These are phyloP conservation scores for Sipha flava DNA, from an alignment of 1,140 invertebrate genomes.

Conservation along the genomic window DNA sequence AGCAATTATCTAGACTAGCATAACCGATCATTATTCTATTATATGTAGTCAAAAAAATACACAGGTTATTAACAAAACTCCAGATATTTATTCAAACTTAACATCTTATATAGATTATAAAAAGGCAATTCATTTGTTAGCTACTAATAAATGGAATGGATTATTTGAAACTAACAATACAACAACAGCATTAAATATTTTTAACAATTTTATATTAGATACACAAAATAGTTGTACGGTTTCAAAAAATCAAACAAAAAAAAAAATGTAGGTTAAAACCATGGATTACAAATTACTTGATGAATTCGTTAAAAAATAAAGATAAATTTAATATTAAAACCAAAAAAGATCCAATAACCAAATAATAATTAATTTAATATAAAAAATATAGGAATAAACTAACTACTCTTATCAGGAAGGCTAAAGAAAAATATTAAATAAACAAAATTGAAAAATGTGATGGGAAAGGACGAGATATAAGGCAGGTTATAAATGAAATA, in stretches of 20 bases:
- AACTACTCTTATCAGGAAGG: too few species aligned
- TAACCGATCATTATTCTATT: neutral
- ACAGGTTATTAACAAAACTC: neutral
- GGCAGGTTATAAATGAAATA: too few species aligned
- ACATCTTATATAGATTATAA: neutral
- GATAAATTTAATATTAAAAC: too few species aligned
- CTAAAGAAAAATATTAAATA: too few species aligned
- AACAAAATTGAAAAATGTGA: too few species aligned
- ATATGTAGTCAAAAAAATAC: neutral
- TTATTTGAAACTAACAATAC: too few species aligned
- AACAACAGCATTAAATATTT: too few species aligned
- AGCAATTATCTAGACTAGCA: neutral
- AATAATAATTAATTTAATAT: too few species aligned
- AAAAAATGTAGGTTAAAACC: neutral
- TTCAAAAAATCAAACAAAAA: too few species aligned
- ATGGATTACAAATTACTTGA: neutral
- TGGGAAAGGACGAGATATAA: too few species aligned
- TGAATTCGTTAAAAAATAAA: neutral
- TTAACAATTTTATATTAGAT: neutral
- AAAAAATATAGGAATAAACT: too few species aligned
- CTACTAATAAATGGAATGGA: neutral
- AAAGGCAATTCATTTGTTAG: neutral
- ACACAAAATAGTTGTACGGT: neutral
- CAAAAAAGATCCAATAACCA: too few species aligned
- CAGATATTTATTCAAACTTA: neutral